Conservation (phyloP, 2,888 invertebrate genomes). For the Phrixothrix hirtus region DNA sequence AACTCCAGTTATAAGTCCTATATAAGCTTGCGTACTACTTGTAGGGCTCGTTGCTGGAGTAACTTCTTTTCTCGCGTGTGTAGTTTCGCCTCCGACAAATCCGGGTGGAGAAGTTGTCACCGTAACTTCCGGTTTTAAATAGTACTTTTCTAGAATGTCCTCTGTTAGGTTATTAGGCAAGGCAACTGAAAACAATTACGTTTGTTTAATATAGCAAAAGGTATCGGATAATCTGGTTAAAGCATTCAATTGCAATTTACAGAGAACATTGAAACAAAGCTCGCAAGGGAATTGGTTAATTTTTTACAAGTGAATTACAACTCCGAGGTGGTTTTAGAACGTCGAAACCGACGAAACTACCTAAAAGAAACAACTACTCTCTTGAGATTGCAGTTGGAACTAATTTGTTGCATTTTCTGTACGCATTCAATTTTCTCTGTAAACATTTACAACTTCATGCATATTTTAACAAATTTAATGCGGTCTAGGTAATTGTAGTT, state of each 20-base stretch:
- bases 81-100: slow-evolving; percentile 56
- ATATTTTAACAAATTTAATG: no score
- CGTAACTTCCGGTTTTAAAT: slow-evolving; percentile 58
- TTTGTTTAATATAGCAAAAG: slow-evolving; percentile 20
- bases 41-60: slow-evolving; percentile 64
- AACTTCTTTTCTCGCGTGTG: slow-evolving; percentile 60
- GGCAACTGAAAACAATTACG: slow-evolving; percentile 54
- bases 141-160: slow-evolving; percentile 66
- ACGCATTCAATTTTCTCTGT: no score
- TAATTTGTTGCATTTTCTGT: neutral
- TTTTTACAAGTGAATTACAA: slow-evolving; percentile 20
- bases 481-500: no score
- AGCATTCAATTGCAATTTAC: slow-evolving; percentile 24
- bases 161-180: slow-evolving; percentile 65
- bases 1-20: slow-evolving; percentile 69
- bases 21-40: slow-evolving; percentile 63
- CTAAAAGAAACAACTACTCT: slow-evolving; percentile 3
- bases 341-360: slow-evolving; percentile 3
- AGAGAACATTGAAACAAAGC: slow-evolving; percentile 10
- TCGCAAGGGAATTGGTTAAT: slow-evolving; percentile 24
- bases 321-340: slow-evolving; percentile 10
- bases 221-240: slow-evolving; percentile 20
- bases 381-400: no score
- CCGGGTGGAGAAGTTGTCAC: slow-evolving; percentile 51
- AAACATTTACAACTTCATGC: no score